These are phyloP conservation scores for Drosophila lacteicornis DNA, from an alignment of 1,140 invertebrate genomes.

Conservation along the genomic window DNA sequence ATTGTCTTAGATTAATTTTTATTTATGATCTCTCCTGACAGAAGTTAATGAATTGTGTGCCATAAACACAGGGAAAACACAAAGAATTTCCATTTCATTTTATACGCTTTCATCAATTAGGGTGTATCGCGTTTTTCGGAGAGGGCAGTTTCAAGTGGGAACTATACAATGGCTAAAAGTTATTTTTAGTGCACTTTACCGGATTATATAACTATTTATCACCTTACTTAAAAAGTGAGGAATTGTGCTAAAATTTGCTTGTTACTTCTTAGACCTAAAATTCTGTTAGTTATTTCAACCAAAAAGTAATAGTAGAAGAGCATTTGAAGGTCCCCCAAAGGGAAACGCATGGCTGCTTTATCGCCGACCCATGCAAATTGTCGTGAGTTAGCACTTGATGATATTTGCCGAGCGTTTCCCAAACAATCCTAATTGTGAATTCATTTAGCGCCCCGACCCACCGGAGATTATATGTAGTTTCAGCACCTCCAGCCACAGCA, in stretches of 20 bases:
- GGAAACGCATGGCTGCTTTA: constrained; percentile 2
- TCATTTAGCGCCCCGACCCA: constrained; percentile 45
- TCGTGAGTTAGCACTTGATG: constrained; percentile 34
- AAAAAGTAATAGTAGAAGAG: background rate
- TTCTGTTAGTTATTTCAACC: background rate
- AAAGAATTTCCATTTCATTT: constrained; percentile 18
- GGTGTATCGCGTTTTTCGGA: constrained; percentile 10
- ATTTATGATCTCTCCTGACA: constrained; percentile 47
- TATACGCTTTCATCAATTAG: constrained; percentile 43
- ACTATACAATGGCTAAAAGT: background rate
- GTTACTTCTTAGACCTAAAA: too few species aligned
- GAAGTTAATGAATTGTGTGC: constrained; percentile 49
- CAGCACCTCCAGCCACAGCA: constrained; percentile 1
- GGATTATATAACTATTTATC: background rate
- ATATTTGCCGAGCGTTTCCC: constrained; percentile 35
- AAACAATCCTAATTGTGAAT: constrained; percentile 47
- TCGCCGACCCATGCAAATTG: constrained; percentile 31
- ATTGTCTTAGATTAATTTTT: constrained; percentile 57
- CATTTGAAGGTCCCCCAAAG: background rate
- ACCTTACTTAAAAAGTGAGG: background rate
- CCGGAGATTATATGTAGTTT: constrained; percentile 27
- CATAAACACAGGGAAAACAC: constrained; percentile 29
- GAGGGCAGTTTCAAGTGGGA: constrained; percentile 29
- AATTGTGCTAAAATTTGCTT: background rate
- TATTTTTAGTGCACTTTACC: background rate